These are phyloP conservation scores for Cephus spinipes DNA, from an alignment of 2,888 invertebrate species.

Conservation along the genomic window DNA sequence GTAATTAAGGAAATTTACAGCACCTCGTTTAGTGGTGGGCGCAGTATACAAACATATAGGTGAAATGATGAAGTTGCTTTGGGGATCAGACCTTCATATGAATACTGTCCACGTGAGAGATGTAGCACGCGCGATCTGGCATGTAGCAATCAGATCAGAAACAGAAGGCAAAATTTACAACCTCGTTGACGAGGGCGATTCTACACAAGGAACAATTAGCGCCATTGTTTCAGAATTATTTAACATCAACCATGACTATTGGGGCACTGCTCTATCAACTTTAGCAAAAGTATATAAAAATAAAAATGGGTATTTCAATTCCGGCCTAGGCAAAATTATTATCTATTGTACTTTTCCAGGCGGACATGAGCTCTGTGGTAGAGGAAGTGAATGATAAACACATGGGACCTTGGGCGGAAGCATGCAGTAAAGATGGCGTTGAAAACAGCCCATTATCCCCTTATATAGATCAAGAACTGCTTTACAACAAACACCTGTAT, in stretches of 20 bases:
- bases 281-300: conserved; percentile 77
- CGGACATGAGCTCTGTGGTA: conserved; percentile 82
- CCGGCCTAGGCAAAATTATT: neutral
- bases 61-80: conserved; percentile 92
- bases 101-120: conserved; percentile 91
- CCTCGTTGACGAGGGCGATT: conserved; percentile 84
- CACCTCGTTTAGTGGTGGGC: conserved; percentile 87
- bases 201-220: conserved; percentile 87
- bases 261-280: conserved; percentile 84
- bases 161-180: conserved; percentile 79
- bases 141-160: conserved; percentile 71
- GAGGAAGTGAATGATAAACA: conserved; percentile 96
- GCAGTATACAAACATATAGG: conserved; percentile 89
- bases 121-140: conserved; percentile 86
- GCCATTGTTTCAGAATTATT: conserved; percentile 85
- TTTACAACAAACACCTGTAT: conserved; percentile 84
- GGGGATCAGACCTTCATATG: conserved; percentile 86
- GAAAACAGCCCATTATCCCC: conserved; percentile 90
- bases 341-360: conserved; percentile 66
- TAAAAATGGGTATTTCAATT: neutral
- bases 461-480: conserved; percentile 84
- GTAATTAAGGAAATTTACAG: conserved; percentile 66
- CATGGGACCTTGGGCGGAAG: conserved; percentile 90
- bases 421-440: conserved; percentile 80
- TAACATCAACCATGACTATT: conserved; percentile 87